Conservation (phyloP, 2,888 invertebrate species). For the Ferrisia virgata region DNA sequence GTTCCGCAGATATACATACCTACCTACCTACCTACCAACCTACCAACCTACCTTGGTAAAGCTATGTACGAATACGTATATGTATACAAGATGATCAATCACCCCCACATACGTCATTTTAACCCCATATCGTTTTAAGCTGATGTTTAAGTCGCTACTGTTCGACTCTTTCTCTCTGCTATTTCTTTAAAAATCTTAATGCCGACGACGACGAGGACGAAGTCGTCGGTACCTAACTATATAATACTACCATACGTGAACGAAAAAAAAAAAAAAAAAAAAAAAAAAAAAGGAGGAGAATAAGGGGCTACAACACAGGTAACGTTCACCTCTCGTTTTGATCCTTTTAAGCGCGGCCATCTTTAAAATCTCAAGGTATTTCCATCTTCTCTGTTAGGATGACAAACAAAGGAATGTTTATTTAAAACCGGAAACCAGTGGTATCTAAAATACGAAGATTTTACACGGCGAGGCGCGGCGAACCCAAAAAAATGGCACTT, state of each 20-base stretch:
- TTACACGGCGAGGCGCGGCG: background rate
- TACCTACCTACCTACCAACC: too few relatives aligned
- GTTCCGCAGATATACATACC: background rate
- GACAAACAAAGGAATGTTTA: slow-evolving; percentile 9
- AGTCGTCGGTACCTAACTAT: too few relatives aligned
- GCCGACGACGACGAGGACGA: background rate
- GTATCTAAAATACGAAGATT: background rate
- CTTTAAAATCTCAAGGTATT: slow-evolving; percentile 26
- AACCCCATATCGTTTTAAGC: slow-evolving; percentile 14
- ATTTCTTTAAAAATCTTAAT: background rate
- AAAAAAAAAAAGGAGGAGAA: slow-evolving; percentile 7
- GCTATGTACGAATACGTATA: too few relatives aligned
- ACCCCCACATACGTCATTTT: slow-evolving; percentile 35
- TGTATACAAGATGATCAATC: slow-evolving; percentile 32
- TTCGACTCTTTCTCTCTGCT: background rate
- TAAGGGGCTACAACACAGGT: background rate
- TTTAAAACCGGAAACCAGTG: slow-evolving; percentile 27
- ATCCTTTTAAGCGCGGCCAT: slow-evolving; percentile 24
- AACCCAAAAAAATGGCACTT: background rate
- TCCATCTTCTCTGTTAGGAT: background rate
- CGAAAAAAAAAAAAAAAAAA: too few relatives aligned
- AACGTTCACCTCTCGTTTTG: background rate
- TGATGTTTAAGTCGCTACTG: background rate
- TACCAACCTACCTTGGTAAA: too few relatives aligned
- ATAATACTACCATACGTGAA: too few relatives aligned